A percentile compares a stretch with the other conserved stretches of the same genome.
These are phyloP conservation scores for Saccostrea glomerata DNA, from an alignment of 1,140 invertebrate genomes.

Conservation along the genomic window DNA sequence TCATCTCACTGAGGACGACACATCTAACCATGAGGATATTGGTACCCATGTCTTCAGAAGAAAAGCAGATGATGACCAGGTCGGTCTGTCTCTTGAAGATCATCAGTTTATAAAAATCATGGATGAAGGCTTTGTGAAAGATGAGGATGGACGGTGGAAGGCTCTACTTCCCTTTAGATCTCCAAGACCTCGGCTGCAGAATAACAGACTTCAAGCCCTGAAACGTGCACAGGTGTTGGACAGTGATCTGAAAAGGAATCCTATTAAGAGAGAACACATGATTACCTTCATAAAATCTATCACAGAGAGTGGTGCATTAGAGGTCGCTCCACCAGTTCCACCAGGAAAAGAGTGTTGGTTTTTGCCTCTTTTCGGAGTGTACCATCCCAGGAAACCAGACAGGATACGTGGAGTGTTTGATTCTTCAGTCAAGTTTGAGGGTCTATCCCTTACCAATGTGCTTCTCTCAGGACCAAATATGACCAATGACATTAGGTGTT, in stretches of 20 bases:
- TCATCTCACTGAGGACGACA: background rate
- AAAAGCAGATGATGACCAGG: conserved; percentile 44
- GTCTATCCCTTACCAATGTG: conserved; percentile 47
- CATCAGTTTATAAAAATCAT: conserved; percentile 48
- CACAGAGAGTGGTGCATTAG: too few relatives aligned
- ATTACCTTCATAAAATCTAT: too few relatives aligned
- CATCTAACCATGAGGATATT: background rate
- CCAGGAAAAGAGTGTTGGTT: conserved; percentile 52
- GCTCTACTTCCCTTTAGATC: conserved; percentile 54
- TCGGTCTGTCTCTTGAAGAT: conserved; percentile 50
- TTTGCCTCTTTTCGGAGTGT: conserved; percentile 57
- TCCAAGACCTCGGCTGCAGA: conserved; percentile 43
- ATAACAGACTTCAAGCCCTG: conserved; percentile 36
- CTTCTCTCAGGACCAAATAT: conserved; percentile 56
- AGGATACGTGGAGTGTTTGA: too few relatives aligned
- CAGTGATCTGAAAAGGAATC: conserved; percentile 1
- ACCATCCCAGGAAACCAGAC: conserved; percentile 53
- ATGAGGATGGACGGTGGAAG: conserved; percentile 45
- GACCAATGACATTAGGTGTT: conserved; percentile 53
- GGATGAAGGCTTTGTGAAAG: conserved; percentile 41
- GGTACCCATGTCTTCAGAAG: conserved; percentile 27
- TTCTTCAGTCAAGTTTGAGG: conserved; percentile 42
- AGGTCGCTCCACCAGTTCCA: too few relatives aligned
- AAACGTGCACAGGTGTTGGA: too few relatives aligned
- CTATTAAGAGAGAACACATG: conserved; percentile 17